phyloP scores from a whole-genome alignment of 2,888 invertebrate genomes.

The Brachyptera risi region DNA sequence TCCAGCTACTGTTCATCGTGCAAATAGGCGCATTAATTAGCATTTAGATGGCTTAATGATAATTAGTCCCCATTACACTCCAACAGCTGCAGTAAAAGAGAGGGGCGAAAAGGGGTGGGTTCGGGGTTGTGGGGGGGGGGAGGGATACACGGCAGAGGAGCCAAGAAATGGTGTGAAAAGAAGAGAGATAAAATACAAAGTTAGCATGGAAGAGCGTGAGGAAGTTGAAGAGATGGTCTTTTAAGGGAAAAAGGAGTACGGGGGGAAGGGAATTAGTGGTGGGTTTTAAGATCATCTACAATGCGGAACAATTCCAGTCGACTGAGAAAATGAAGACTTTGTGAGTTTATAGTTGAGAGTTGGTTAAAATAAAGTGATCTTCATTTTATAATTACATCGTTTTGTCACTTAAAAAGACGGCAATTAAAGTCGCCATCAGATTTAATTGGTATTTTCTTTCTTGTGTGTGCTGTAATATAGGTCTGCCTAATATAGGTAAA shows the following conservation, averaged over 20 bases:
- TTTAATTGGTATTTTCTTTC: too few species aligned
- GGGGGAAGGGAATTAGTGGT: constrained; percentile 24
- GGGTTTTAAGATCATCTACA: constrained; percentile 24
- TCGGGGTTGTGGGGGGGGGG: background rate
- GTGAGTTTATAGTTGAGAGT: background rate
- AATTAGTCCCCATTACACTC: constrained; percentile 44
- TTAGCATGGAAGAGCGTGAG: constrained; percentile 32
- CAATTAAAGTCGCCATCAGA: too few species aligned
- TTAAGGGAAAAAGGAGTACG: constrained; percentile 13
- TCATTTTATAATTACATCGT: background rate
- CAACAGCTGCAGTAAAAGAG: constrained; percentile 29
- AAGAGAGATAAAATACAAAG: constrained; percentile 48
- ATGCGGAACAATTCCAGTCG: constrained; percentile 11
- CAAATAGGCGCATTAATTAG: constrained; percentile 49
- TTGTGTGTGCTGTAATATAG: too few species aligned
- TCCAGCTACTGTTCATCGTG: constrained; percentile 43
- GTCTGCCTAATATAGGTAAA: too few species aligned
- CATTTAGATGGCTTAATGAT: constrained; percentile 53
- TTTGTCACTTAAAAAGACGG: constrained; percentile 2
- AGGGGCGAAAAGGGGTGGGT: background rate
- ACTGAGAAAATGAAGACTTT: constrained; percentile 1
- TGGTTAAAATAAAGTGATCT: background rate
- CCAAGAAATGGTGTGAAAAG: constrained; percentile 48
- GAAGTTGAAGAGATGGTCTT: constrained; percentile 13
- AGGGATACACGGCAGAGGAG: constrained; percentile 26